Base-by-base conservation (phyloP, 2,888 invertebrate genomes). In the Ochropleura plecta region DNA sequence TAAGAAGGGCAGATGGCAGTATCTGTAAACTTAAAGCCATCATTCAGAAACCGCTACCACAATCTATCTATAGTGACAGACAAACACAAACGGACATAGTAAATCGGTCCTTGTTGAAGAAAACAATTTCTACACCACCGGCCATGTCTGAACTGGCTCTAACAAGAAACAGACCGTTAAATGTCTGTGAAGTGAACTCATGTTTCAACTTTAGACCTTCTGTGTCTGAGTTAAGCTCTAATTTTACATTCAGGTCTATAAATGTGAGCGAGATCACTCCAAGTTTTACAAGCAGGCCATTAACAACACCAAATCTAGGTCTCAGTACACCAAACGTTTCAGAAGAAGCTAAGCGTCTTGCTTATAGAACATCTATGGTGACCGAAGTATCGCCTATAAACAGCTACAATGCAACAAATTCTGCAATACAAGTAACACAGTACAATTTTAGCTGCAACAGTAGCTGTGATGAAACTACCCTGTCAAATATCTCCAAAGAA, bases 11-110 rank as follows among this genome's bases (percentile, higher is more conserved):
- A 7, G 93, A 95, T 16, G 95, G 95, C 3, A 91, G 88, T 3
- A 70, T 92, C 9, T 85, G 93, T 0, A 92, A 91, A 88, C 88
- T 95, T 3, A 94, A 93, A 46, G 94, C 94, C 0, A 72, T 93
- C 5, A 86, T 94, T n/a, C 92, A 91, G 75, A 93, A 90, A 82
- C 79, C 88, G 0, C 14, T 67, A 5, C 8, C 60, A 40, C 72
- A 49, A 40, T 70, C 53, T 46, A 59, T 53, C 46, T 68, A 55
- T 6, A 64, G 40, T 6, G 71, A 75, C 20, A 67, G 55, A 20
- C 66, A 62, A 51, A 59, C 77, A n/a, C 71, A 62, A 46, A 42
- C 70, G 0, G 59, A 66, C 8, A 69, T 7, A 40, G 42, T 51
- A 3, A 78, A 57, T 16, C 53, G 59, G 12, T 62, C 68, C 0